Evolutionary conservation across 2,797 vertebrate genomes (phyloP), one percentile per base, ranked within the genome.

Genomic region (Nothura maculosa): DNA sequence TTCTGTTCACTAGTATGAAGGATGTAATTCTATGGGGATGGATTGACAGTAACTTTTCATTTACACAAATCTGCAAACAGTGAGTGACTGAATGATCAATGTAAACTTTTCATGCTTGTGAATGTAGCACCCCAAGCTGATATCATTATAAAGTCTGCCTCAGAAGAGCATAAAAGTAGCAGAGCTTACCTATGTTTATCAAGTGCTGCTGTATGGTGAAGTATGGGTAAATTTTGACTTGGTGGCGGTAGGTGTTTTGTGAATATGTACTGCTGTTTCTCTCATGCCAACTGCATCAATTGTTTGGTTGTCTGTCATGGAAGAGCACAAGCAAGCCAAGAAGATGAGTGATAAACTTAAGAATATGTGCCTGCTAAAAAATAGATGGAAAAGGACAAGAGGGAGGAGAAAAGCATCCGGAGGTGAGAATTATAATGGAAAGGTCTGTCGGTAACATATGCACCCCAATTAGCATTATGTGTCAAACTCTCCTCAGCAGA

Each of bases 51-150:
- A 86, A 57, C 22, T 36, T 90, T 60, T 89, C 47, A 42, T 89
- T 88, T 86, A 86, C 32, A 79, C 80, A 81, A 92, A 81, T 85
- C 60, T 91, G 30, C 83, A 67, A 61, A n/a, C 89, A 86, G 57
- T 52, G 63, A 86, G 57, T 52, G 63, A 63, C 70, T 75, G 40
- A 74, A 57, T 73, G 74, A 67, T 86, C 82, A 89, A 85, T 83
- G 67, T 32, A 52, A 75, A 54, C n/a, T 47, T 78, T 83, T 91
- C 32, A 14, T 19, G 80, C 48, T 58, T 83, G 60, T 91, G 82
- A 87, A 52, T 5, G 79, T 60, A 73, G 30, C 63, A 87, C 70
- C 64, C 57, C 47, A 55, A 77, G 21, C 25, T 70, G 87, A 74
- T 94, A 79, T 79, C 40, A 36, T 86, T 83, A 38, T 67, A 86